Evolutionary conservation across 2,113 vertebrate genomes (phyloP).

Genomic region (Myiozetetes cayanensis): DNA sequence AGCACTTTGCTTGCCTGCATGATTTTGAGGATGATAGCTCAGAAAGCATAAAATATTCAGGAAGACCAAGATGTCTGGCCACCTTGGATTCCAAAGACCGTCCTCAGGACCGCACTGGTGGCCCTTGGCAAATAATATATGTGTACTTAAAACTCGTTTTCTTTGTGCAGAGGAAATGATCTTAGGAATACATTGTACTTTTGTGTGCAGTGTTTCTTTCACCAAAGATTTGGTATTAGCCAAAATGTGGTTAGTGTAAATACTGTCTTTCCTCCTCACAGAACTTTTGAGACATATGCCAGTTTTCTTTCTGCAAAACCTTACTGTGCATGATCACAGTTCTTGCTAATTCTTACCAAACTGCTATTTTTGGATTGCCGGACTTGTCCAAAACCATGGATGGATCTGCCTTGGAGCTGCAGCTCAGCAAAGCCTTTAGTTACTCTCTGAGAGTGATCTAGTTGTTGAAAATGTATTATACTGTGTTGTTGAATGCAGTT

Average conservation of each 20-base stretch:
- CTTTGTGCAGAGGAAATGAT: background rate
- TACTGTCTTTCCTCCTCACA: background rate
- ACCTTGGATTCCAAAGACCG: background rate
- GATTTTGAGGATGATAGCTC: conserved; percentile 8
- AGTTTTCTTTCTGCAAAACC: background rate
- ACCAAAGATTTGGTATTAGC: background rate
- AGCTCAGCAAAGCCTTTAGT: background rate
- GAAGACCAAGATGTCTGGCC: background rate
- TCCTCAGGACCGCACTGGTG: background rate
- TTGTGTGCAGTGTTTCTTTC: background rate
- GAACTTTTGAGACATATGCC: background rate
- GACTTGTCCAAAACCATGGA: background rate
- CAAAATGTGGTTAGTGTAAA: background rate
- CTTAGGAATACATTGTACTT: background rate
- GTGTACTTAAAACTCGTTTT: background rate
- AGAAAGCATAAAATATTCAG: background rate
- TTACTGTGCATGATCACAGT: background rate
- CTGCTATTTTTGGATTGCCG: background rate
- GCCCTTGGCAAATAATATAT: background rate
- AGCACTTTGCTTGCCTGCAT: background rate
- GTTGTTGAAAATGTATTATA: background rate
- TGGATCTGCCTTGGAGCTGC: background rate
- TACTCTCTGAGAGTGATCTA: background rate
- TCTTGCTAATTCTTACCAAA: background rate
- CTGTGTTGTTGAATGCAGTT: background rate